A percentile compares a stretch with the other conserved stretches of the same genome.
phyloP scores from a whole-genome alignment of 2,888 invertebrate genomes.

The Gymnoscelis rufifasciata region DNA sequence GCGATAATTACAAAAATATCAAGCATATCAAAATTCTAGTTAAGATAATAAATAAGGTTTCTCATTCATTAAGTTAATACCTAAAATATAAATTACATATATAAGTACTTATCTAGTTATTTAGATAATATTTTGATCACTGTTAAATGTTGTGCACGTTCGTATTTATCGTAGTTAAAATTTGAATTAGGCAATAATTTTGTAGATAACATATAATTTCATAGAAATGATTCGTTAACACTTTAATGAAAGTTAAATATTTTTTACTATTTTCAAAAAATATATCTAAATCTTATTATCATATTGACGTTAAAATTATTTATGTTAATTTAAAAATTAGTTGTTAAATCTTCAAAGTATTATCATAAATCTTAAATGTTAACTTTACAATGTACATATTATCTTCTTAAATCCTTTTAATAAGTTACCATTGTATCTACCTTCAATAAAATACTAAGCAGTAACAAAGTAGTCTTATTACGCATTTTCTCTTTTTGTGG shows the following conservation, averaged over 20 bases:
- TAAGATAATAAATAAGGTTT: constrained; percentile 48
- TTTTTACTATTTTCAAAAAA: constrained; percentile 7
- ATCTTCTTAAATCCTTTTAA: constrained; percentile 64
- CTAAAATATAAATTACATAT: constrained; percentile 35
- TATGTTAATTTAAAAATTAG: constrained; percentile 20
- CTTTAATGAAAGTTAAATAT: constrained; percentile 19
- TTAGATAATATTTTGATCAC: constrained; percentile 73
- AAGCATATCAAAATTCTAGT: constrained; percentile 65
- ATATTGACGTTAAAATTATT: constrained; percentile 19
- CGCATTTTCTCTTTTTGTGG: not conserved
- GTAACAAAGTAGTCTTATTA: constrained; percentile 28
- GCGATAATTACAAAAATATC: constrained; percentile 65
- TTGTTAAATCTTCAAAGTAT: constrained; percentile 49
- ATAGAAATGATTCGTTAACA: constrained; percentile 24
- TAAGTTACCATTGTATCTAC: constrained; percentile 70
- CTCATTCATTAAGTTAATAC: constrained; percentile 48
- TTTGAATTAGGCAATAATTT: constrained; percentile 71
- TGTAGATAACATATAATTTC: constrained; percentile 39
- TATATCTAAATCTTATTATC: constrained; percentile 16
- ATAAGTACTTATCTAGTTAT: constrained; percentile 56
- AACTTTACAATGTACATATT: constrained; percentile 70
- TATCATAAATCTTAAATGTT: constrained; percentile 57
- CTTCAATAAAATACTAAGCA: constrained; percentile 68
- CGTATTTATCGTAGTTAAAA: constrained; percentile 55
- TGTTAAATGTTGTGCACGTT: constrained; percentile 79